Conservation (phyloP, 2,797 vertebrate genomes). For the Trichosurus vulpecula region DNA sequence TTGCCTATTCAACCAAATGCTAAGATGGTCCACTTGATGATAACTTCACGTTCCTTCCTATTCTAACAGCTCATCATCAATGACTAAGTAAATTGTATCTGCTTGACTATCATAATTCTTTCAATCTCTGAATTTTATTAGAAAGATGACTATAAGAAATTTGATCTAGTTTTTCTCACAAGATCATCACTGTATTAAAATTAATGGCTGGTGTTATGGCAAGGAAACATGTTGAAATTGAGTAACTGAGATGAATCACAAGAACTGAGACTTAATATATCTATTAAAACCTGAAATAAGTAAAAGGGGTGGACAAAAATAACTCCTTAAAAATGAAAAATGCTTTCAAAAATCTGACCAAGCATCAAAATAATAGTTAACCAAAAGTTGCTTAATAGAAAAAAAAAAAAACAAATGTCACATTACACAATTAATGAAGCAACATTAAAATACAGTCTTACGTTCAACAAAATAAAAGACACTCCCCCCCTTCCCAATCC, state of each 20-base stretch:
- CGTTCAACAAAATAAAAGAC: slow-evolving; percentile 69
- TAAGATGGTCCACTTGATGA: not conserved
- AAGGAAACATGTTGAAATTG: slow-evolving; percentile 51
- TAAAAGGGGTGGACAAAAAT: slow-evolving; percentile 57
- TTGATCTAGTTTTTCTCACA: slow-evolving; percentile 30
- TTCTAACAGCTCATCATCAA: slow-evolving; percentile 39
- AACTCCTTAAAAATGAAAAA: slow-evolving; percentile 65
- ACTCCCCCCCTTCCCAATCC: slow-evolving; percentile 3
- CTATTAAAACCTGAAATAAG: slow-evolving; percentile 60
- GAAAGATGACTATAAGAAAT: slow-evolving; percentile 33
- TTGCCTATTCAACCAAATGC: slow-evolving; percentile 35
- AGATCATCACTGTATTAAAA: slow-evolving; percentile 56
- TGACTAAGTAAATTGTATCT: slow-evolving; percentile 37
- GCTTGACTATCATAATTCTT: slow-evolving; percentile 26
- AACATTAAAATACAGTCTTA: slow-evolving; percentile 66
- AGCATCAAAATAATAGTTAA: slow-evolving; percentile 67
- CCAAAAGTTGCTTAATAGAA: slow-evolving; percentile 60
- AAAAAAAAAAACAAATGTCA: slow-evolving; percentile 48
- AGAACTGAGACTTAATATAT: slow-evolving; percentile 43
- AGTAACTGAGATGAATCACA: slow-evolving; percentile 62
- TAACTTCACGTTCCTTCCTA: slow-evolving; percentile 25
- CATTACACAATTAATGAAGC: slow-evolving; percentile 72
- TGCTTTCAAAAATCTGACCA: slow-evolving; percentile 56
- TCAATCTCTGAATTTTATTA: slow-evolving; percentile 13
- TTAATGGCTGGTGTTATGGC: slow-evolving; percentile 55